phyloP scores from a whole-genome alignment of 2,888 invertebrate species.

The Conistra vaccinii region DNA sequence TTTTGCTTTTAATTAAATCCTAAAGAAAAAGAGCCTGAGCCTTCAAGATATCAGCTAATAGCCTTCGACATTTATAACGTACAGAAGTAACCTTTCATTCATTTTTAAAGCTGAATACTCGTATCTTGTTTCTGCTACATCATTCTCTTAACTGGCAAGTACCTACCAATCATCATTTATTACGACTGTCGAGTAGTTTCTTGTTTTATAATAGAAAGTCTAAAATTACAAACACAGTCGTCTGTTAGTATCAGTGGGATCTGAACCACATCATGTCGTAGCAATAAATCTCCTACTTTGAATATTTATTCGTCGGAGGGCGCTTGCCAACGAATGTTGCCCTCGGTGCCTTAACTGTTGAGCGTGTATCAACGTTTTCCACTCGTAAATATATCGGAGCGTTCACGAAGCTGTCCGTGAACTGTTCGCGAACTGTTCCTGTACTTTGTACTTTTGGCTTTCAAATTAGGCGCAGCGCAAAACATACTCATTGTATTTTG shows the following conservation, averaged over 20 bases:
- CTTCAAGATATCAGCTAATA: slow-evolving; percentile 29
- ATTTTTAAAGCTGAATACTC: slow-evolving; percentile 54
- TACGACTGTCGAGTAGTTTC: slow-evolving; percentile 54
- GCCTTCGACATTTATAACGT: slow-evolving; percentile 34
- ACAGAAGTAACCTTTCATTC: slow-evolving; percentile 53
- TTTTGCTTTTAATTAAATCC: slow-evolving; percentile 55
- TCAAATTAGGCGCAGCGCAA: slow-evolving; percentile 79
- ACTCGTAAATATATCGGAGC: slow-evolving; percentile 77
- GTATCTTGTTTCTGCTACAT: slow-evolving; percentile 57
- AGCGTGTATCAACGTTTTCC: slow-evolving; percentile 72
- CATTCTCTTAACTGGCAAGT: slow-evolving; percentile 47
- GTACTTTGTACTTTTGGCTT: slow-evolving; percentile 79
- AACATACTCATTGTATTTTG: slow-evolving; percentile 80
- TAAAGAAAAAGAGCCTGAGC: slow-evolving; percentile 23
- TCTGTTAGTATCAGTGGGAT: slow-evolving; percentile 59
- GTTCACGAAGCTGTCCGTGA: slow-evolving; percentile 75
- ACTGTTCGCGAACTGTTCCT: slow-evolving; percentile 71
- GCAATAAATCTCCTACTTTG: slow-evolving; percentile 72
- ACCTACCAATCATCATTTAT: slow-evolving; percentile 67
- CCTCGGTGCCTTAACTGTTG: slow-evolving; percentile 70
- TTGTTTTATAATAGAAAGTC: slow-evolving; percentile 60
- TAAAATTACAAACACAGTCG: slow-evolving; percentile 62
- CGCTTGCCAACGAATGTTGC: slow-evolving; percentile 74
- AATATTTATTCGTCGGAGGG: slow-evolving; percentile 71
- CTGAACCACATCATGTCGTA: slow-evolving; percentile 71